These are phyloP conservation scores for Diorhabda elongata DNA, from an alignment of 1,140 invertebrate species.

Conservation along the genomic window DNA sequence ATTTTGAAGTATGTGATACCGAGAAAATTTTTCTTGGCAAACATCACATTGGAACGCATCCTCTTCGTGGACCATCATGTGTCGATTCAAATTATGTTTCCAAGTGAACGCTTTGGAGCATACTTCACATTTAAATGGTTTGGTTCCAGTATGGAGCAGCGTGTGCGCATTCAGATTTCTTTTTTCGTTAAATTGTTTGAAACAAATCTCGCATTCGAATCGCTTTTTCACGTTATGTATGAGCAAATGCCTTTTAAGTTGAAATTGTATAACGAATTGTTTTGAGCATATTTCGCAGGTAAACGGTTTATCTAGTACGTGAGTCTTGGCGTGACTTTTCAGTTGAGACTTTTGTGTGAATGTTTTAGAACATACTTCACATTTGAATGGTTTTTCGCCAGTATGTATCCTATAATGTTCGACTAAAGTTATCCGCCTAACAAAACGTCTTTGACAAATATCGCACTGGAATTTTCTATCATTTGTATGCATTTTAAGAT, in stretches of 20 bases:
- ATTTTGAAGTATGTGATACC: background rate
- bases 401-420: constrained; percentile 58
- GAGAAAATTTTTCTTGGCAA: background rate
- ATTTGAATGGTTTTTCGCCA: constrained; percentile 49
- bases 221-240: background rate
- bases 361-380: constrained; percentile 50
- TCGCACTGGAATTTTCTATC: constrained; percentile 33
- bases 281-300: constrained; percentile 50
- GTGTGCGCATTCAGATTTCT: background rate
- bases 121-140: background rate
- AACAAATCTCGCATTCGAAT: background rate
- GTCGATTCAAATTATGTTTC: background rate
- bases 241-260: background rate
- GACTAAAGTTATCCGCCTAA: constrained; percentile 54
- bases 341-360: constrained; percentile 52
- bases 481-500: constrained; percentile 33
- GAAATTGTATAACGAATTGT: background rate
- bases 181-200: constrained; percentile 1
- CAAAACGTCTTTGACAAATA: constrained; percentile 49
- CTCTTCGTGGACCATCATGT: background rate
- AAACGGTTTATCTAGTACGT: constrained; percentile 52
- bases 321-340: constrained; percentile 53
- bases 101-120: background rate
- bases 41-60: background rate
- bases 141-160: background rate